Evolutionary conservation across 1,140 invertebrate species (phyloP).

Genomic region (Caerostris extrusa): DNA sequence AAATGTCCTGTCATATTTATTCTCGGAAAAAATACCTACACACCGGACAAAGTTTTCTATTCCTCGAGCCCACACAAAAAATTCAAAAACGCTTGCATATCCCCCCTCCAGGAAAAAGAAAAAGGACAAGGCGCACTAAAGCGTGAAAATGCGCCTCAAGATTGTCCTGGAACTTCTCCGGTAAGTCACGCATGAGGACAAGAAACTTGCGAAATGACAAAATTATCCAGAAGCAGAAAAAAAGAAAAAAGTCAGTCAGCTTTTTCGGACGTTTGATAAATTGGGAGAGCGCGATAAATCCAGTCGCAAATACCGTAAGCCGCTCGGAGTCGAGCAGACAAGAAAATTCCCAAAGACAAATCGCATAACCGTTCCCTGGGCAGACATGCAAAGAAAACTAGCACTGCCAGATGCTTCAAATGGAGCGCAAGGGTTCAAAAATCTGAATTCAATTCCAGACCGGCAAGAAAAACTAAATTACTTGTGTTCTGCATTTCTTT

Average conservation of each 20-base stretch:
- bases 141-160: not conserved
- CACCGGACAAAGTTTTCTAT: not conserved
- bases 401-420: slow-evolving; percentile 8
- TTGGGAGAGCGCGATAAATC: not conserved
- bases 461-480: not conserved
- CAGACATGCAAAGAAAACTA: not conserved
- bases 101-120: too few species aligned
- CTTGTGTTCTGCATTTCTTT: not conserved
- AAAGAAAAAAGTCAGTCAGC: slow-evolving; percentile 1
- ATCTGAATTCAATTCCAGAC: not conserved
- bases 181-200: not conserved
- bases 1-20: not conserved
- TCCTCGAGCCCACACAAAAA: not conserved
- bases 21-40: not conserved
- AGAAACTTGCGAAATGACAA: slow-evolving; percentile 2
- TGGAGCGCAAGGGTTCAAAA: not conserved
- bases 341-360: slow-evolving; percentile 17
- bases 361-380: not conserved
- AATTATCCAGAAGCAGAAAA: not conserved
- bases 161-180: not conserved
- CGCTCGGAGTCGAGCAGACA: not conserved
- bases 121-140: not conserved
- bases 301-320: not conserved
- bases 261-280: slow-evolving; percentile 54
- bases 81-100: not conserved